Evolutionary conservation across 1,140 invertebrate species (phyloP), one percentile per base, ranked within the genome.

Genomic region (Drosophila seguyi): DNA sequence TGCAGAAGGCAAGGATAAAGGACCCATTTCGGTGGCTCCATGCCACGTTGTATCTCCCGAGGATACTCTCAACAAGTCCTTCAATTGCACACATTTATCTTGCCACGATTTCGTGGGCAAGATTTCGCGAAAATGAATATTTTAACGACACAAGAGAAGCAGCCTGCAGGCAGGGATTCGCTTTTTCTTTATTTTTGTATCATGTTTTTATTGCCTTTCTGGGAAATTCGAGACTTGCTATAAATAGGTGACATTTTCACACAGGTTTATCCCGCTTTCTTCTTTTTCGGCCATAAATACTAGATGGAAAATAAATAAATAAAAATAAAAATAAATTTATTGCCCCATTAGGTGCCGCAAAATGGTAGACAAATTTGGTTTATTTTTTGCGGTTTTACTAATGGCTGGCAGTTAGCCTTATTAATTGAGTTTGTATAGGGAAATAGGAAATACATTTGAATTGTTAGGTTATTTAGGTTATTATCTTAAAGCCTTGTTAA

Each of bases 21-120:
- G n/a, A 44, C 13, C 22, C 7, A 16, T 56, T 38, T 47, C 16
- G 5, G 22, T 38, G 6, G 47, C 47, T 39, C 14, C 18, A 20
- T 4, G 14, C 29, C 20, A 50, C 29, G 22, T 56, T 1, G 16
- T 39, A 36, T 36, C 39, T 55, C 47, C 66, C 48, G 16, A 25
- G 66, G 66, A 55, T 38, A 45, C 55, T 55, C 44, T 45, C 62
- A 67, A 53, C 38, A 69, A 69, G 66, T 69, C 62, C 16, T 53
- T 53, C 45, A 25, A 69, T 66, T 66, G 45, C 36, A 25, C 16
- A 42, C 65, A 68, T 68, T 68, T 52, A 66, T 66, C 36, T 52
- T 68, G 1, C 27, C 60, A 27, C 45, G 44, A 65, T 65, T 66
- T 44, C 66, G 62, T 41, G 47, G 47, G n/a, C 31, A 25, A 44